Evolutionary conservation across 2,797 vertebrate genomes (phyloP), one percentile per base, ranked within the genome.

Genomic region (Typhlichthys eigenmanni): DNA sequence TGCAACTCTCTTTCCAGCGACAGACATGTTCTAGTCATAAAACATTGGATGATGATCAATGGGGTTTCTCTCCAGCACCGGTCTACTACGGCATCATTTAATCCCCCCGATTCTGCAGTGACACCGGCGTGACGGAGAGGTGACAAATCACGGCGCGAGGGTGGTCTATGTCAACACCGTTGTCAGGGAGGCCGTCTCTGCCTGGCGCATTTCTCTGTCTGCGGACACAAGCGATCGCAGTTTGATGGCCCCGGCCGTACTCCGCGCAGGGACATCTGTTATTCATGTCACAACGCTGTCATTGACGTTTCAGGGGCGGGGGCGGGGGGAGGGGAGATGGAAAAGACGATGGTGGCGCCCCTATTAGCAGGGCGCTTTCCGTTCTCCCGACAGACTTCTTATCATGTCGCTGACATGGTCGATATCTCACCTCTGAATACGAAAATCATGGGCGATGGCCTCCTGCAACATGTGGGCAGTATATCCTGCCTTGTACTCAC

Each of bases 221-320:
- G 65, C 55, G 68, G 87, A 76, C 72, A 84, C 74, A 85, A 91
- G 85, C 87, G 84, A 92, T 91, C 86, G 75, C 85, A 69, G 58
- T 89, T 92, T 92, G 87, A 92, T 89, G 85, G 80, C 79, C 81
- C 55, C 54, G 84, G 84, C 79, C 81, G 53, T 56, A 63, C 75
- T 68, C 55, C 54, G 79, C 75, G 52, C 64, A 64, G 66, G 75
- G 71, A 78, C 84, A 85, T 81, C 88, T 83, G 82, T 90, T 89
- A 89, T 90, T 90, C 84, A 77, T 85, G 85, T 88, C 86, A 90
- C 84, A 83, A 72, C 79, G 79, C 82, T 81, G 84, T 82, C 87
- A 84, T 62, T 34, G 75, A 81, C 61, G 64, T 77, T 87, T 78
- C 68, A 71, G 86, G 85, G 85, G 73, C 55, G 72, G 52, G 58